These are phyloP conservation scores for Elmis aenea DNA, from an alignment of 2,888 invertebrate species.

Conservation along the genomic window DNA sequence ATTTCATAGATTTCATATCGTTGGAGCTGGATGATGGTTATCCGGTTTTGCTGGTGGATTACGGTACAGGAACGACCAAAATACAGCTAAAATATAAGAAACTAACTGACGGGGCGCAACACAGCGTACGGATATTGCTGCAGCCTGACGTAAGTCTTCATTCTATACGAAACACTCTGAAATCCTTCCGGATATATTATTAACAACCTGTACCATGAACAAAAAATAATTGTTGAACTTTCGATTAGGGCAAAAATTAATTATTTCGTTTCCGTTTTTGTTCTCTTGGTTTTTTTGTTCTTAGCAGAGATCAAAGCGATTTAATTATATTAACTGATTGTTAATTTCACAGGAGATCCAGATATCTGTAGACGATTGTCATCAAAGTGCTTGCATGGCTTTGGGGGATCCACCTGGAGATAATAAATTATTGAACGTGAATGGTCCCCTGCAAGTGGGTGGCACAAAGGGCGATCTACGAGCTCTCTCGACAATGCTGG, in stretches of 20 bases:
- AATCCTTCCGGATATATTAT: no score
- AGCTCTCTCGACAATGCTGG: conserved; percentile 56
- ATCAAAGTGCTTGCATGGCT: conserved; percentile 37
- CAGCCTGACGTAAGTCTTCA: conserved; percentile 43
- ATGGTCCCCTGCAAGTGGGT: conserved; percentile 84
- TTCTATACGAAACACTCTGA: no score
- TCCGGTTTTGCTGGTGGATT: conserved; percentile 78
- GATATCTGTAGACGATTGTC: conserved; percentile 43
- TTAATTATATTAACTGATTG: no score
- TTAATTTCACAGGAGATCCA: conserved; percentile 38
- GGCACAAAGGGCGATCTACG: conserved; percentile 65
- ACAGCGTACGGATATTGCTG: conserved; percentile 77
- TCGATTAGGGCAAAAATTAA: no score
- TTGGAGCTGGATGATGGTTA: conserved; percentile 81
- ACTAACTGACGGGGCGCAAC: conserved; percentile 79
- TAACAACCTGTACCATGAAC: no score
- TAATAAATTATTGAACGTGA: conserved; percentile 53
- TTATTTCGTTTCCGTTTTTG: no score
- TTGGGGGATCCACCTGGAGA: conserved; percentile 34
- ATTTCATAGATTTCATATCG: conserved; percentile 76
- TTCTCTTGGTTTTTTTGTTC: no score
- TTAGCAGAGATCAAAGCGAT: no score
- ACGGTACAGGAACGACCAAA: conserved; percentile 76
- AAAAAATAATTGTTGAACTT: no score
- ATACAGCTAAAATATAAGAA: conserved; percentile 65